Conservation (phyloP, 30 jellyfish, hydroid and myxozoan species). For the Chironex yamaguchii region DNA sequence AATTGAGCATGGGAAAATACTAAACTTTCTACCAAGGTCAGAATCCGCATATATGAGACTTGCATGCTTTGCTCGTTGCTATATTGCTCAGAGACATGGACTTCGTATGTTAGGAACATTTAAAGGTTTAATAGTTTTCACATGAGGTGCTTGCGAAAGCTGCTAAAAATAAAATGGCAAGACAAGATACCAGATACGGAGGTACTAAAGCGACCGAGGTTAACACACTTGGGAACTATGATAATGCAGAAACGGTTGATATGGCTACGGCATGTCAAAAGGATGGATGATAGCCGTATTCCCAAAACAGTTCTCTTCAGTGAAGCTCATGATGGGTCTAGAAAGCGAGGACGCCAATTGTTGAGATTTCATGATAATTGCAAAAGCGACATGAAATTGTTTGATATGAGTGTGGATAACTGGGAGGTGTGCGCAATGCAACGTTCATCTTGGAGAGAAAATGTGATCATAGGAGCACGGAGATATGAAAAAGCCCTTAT, state of each 20-base stretch:
- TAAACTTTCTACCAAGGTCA: no score
- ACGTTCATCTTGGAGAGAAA: constrained; percentile 2
- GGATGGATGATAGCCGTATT: background rate
- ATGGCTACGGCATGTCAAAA: constrained; percentile 40
- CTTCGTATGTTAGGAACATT: no score
- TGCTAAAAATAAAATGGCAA: no score
- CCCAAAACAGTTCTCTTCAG: constrained; percentile 25
- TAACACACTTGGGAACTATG: background rate
- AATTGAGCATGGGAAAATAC: no score
- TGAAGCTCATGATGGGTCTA: constrained; percentile 41
- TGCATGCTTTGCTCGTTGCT: no score
- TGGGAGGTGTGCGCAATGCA: constrained; percentile 1
- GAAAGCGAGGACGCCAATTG: constrained; percentile 31
- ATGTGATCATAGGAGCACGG: background rate
- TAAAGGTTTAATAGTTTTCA: no score
- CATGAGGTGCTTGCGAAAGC: no score
- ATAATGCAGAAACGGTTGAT: background rate
- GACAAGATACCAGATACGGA: no score
- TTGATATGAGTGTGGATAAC: background rate
- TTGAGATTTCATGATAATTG: background rate
- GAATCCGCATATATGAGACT: no score
- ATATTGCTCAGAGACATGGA: no score
- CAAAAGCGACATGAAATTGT: constrained; percentile 1
- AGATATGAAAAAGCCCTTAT: background rate
- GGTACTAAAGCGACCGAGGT: no score